Base-by-base conservation (phyloP, 2,113 vertebrate genomes). In the Atlantisia rogersi region DNA sequence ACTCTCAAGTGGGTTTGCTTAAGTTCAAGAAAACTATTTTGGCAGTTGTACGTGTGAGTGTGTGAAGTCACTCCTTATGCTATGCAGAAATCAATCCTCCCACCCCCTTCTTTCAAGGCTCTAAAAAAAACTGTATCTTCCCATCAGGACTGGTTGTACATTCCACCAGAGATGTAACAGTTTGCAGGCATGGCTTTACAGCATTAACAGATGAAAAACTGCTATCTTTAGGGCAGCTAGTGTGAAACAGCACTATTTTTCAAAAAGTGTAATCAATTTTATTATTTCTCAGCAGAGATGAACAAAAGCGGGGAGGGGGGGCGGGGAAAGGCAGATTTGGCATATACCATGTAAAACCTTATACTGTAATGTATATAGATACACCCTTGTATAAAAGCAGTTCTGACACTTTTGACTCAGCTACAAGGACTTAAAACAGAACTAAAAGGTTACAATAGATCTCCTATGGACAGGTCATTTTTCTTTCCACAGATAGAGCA, bases 221-320 rank as follows among this genome's bases (percentile, higher is more conserved):
- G 74, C 78, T 95, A 82, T 92, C 80, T 95, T 93, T 79, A 94
- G 67, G 42, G 70, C 67, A 65, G 9, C 24, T 88, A 83, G 64
- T n/a, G 56, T n/a, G 71, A 91, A 91, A 69, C 20, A 40, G 37
- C 9, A 78, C 62, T 74, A 75, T 91, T 86, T 94, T 88, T 50
- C 3, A 86, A 46, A 28, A 78, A 68, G 35, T 37, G 6, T 40
- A 79, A 89, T 63, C 39, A 2, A 0, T 67, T 74, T 75, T 78
- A 85, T 81, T 68, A 62, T 62, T 94, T 96, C 77, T 65, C 77
- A 86, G 73, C 53, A 92, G 50, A 82, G 79, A 93, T 63, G 58
- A 75, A 70, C 20, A 89, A 60, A 40, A 71, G 37, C 22, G n/a
- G 35, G 14, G 39, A 9, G 39, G 39, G 39, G 39, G 39, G 39